phyloP scores from a whole-genome alignment of 2,113 vertebrate genomes.

The Tricholaema leucomelas region DNA sequence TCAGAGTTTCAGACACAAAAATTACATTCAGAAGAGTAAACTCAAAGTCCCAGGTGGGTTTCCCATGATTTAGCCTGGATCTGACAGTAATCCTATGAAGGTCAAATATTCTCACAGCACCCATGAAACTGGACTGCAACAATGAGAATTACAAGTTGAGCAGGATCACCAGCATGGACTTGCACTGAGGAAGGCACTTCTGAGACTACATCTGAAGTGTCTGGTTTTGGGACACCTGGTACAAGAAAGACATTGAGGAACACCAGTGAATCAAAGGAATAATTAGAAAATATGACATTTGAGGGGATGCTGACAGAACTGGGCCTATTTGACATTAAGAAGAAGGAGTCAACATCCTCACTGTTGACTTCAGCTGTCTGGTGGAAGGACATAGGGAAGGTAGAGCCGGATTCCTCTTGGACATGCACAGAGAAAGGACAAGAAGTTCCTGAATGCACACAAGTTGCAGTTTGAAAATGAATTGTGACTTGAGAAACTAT shows the following conservation, averaged over 20 bases:
- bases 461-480: neutral
- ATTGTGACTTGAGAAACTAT: neutral
- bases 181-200: neutral
- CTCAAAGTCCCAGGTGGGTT: neutral
- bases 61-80: neutral
- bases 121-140: neutral
- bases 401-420: neutral
- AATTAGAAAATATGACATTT: neutral
- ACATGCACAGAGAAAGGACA: neutral
- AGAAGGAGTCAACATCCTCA: neutral
- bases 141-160: neutral
- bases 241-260: neutral
- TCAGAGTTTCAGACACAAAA: neutral
- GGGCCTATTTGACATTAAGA: neutral
- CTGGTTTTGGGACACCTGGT: neutral
- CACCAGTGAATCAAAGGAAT: neutral
- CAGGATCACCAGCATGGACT: neutral
- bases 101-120: neutral
- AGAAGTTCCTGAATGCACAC: neutral
- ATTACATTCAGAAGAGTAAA: neutral
- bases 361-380: neutral
- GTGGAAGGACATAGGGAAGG: neutral
- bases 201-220: neutral
- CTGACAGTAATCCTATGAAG: neutral
- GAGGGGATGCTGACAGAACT: neutral